These are phyloP conservation scores for Tryphoninae sp. DNA, from an alignment of 2,888 invertebrate species.

Conservation along the genomic window DNA sequence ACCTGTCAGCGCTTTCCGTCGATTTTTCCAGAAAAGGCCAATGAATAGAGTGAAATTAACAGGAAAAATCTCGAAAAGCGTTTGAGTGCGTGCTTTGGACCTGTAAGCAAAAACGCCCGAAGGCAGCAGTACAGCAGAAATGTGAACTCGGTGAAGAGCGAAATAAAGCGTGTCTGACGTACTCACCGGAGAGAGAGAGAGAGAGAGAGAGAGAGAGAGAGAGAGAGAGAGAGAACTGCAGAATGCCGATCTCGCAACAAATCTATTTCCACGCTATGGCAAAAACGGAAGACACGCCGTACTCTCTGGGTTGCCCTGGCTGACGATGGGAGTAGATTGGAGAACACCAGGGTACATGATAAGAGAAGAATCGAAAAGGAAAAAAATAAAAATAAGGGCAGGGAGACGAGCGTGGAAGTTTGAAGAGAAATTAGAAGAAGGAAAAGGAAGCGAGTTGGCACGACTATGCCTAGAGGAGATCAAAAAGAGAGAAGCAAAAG, in stretches of 20 bases:
- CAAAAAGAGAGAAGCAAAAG: neutral
- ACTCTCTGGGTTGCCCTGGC: conserved; percentile 59
- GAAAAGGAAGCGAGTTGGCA: neutral
- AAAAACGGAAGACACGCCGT: conserved; percentile 78
- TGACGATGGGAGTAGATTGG: conserved; percentile 62
- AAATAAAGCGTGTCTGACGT: no score
- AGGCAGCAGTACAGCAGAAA: no score
- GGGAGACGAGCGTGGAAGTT: neutral
- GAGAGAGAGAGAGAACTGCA: conserved; percentile 2
- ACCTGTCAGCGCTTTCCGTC: no score
- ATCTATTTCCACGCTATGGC: conserved; percentile 77
- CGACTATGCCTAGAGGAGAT: neutral
- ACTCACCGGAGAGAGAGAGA: no score
- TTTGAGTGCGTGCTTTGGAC: no score
- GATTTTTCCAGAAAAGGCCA: no score
- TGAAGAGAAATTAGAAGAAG: neutral
- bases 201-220: conserved; percentile 25
- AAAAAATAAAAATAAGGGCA: neutral
- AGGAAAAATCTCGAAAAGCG: no score
- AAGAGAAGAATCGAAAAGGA: neutral
- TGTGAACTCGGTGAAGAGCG: no score
- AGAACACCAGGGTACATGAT: conserved; percentile 11
- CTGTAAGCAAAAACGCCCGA: no score
- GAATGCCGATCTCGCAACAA: conserved; percentile 75
- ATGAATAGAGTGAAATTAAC: no score